A percentile compares a stretch with the other conserved stretches of the same genome.
Evolutionary conservation across 2,797 vertebrate genomes (phyloP).

Genomic region (Xenopus petersii): DNA sequence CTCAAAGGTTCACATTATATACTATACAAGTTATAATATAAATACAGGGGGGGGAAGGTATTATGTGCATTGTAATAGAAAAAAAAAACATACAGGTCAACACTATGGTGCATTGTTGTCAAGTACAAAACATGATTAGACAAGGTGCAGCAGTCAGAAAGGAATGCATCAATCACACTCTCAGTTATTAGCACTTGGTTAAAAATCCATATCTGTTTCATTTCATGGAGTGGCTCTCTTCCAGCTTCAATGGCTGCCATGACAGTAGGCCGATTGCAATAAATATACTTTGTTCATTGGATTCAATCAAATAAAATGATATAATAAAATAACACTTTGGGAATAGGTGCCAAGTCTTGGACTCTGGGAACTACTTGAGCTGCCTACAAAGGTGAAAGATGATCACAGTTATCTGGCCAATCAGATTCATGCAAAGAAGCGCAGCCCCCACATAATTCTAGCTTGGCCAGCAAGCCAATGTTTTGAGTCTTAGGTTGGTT

Average conservation of each 20-base stretch:
- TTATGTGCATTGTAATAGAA: constrained; percentile 81
- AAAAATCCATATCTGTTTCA: constrained; percentile 41
- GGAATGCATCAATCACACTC: constrained; percentile 27
- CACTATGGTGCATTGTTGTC: constrained; percentile 38
- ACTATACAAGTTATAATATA: constrained; percentile 87
- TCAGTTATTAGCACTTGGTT: constrained; percentile 31
- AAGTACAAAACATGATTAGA: constrained; percentile 27
- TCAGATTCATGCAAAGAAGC: no score
- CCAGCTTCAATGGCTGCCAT: constrained; percentile 6
- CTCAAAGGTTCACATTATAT: constrained; percentile 90
- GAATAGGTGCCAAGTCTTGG: no score
- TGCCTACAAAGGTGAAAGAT: no score
- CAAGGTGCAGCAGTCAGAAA: constrained; percentile 34
- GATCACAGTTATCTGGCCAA: no score
- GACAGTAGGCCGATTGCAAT: constrained; percentile 9
- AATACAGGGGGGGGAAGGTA: constrained; percentile 78
- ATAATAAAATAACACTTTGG: no score
- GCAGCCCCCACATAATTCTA: no score
- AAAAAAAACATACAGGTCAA: constrained; percentile 55
- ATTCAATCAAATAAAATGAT: no score
- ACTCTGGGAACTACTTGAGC: no score
- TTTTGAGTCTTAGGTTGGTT: no score
- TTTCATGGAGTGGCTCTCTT: constrained; percentile 41
- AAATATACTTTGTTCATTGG: constrained; percentile 19
- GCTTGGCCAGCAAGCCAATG: no score